Conservation (phyloP, 1,140 invertebrate species). For the Palaemon carinicauda region DNA sequence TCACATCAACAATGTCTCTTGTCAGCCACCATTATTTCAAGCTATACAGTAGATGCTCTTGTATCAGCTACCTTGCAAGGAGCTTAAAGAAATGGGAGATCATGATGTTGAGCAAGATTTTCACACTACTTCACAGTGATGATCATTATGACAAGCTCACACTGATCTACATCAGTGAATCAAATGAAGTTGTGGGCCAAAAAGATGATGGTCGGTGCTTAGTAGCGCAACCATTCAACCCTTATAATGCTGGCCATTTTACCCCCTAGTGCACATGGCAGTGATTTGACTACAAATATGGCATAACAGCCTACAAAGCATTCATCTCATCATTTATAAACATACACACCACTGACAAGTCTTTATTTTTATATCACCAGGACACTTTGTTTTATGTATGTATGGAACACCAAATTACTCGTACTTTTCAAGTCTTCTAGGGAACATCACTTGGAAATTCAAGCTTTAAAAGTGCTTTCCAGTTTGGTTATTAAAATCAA, state of each 20-base stretch:
- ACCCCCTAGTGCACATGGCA: constrained; percentile 45
- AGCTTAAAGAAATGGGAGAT: constrained; percentile 6
- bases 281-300: constrained; percentile 55
- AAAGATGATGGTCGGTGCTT: neutral
- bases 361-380: neutral
- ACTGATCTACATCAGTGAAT: neutral
- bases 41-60: neutral
- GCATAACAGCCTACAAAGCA: constrained; percentile 14
- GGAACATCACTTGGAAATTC: too few relatives aligned
- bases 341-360: neutral
- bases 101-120: constrained; percentile 35
- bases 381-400: neutral
- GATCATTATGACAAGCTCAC: too few relatives aligned
- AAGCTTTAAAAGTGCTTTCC: too few relatives aligned
- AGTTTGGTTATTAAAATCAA: too few relatives aligned
- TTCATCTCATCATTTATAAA: neutral
- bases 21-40: neutral
- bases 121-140: neutral
- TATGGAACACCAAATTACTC: too few relatives aligned
- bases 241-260: constrained; percentile 1
- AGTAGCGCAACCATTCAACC: neutral
- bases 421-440: too few relatives aligned
- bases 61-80: constrained; percentile 14
- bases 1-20: neutral
- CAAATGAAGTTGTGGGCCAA: neutral